Conservation (phyloP, 2,113 vertebrate genomes). For the Cercocebus atys region DNA sequence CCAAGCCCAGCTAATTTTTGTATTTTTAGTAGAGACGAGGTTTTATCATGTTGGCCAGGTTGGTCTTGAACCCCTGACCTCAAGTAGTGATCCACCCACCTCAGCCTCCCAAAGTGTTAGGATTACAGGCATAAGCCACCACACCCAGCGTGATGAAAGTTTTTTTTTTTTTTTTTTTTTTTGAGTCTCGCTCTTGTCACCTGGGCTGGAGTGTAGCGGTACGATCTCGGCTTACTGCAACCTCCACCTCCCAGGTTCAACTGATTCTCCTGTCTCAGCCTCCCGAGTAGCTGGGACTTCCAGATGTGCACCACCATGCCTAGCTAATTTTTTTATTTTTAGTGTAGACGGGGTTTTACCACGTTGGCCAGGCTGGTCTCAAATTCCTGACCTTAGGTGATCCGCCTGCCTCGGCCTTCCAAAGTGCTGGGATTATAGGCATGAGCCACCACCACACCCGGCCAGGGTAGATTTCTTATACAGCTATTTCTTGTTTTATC, state of each 20-base stretch:
- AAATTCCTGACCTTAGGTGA: background rate
- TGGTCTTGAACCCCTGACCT: background rate
- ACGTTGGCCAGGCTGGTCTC: background rate
- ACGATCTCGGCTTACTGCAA: background rate
- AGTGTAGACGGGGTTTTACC: background rate
- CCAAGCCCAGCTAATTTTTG: background rate
- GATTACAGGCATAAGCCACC: background rate
- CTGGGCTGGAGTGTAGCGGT: background rate
- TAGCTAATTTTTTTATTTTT: background rate
- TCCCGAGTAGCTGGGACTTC: background rate
- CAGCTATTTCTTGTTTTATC: background rate
- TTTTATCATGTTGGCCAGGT: background rate
- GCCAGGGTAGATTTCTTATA: background rate
- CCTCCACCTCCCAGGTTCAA: background rate
- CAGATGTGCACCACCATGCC: background rate
- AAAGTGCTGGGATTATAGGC: background rate
- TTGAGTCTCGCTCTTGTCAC: background rate
- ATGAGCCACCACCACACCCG: background rate
- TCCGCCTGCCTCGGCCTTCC: background rate
- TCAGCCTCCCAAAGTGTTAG: background rate
- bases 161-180: too few relatives aligned
- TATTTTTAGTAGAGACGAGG: background rate
- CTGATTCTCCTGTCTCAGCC: background rate
- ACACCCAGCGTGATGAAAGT: too few relatives aligned
- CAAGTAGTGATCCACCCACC: background rate